Percentiles rank a stretch among this genome's conserved stretches.
Evolutionary conservation across 2,797 vertebrate species (phyloP).

Genomic region (Hippocampus kuda): DNA sequence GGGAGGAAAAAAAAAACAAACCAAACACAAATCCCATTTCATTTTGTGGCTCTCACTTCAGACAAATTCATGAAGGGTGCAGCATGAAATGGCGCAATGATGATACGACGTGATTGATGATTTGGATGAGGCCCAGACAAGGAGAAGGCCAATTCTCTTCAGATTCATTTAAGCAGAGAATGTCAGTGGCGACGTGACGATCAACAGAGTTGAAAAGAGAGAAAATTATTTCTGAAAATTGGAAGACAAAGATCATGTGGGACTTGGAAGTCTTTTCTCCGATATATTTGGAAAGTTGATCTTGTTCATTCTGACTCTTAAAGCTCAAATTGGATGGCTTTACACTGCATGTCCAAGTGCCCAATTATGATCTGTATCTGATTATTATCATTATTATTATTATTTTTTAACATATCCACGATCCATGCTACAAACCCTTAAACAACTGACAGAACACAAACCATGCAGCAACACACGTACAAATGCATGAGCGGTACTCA

Average conservation of each 20-base stretch:
- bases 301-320: background rate
- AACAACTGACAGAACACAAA: too few species aligned
- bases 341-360: background rate
- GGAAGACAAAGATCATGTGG: background rate
- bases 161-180: constrained; percentile 3
- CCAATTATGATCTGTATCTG: background rate
- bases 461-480: too few species aligned
- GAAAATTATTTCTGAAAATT: background rate
- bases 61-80: background rate
- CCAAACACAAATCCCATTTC: background rate
- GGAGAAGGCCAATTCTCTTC: background rate
- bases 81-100: background rate
- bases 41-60: background rate
- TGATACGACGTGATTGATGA: background rate
- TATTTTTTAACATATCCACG: too few species aligned
- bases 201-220: background rate
- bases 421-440: too few species aligned
- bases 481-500: too few species aligned
- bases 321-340: background rate
- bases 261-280: background rate
- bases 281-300: background rate
- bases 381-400: too few species aligned
- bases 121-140: background rate
- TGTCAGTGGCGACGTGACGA: background rate
- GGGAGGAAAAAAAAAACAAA: background rate